A percentile compares a stretch with the other conserved stretches of the same genome.
Conservation (phyloP, 2,797 vertebrate species). For the Ctenosaura bakeri region DNA sequence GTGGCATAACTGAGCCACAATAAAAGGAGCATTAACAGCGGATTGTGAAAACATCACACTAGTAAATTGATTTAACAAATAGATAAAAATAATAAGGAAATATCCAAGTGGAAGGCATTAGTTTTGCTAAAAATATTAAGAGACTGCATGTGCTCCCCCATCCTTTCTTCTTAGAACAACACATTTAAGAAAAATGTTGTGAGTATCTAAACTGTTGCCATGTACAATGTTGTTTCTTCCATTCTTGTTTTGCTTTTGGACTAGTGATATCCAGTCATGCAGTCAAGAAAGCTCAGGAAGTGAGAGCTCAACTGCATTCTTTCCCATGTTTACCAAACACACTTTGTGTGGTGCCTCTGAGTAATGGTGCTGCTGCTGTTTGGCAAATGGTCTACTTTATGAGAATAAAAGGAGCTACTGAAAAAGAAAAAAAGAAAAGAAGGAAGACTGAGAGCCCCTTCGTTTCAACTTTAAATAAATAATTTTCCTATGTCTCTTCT, state of each 20-base stretch:
- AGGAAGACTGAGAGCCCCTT: slow-evolving; percentile 44
- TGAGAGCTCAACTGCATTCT: slow-evolving; percentile 41
- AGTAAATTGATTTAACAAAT: neutral
- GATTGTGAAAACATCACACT: neutral
- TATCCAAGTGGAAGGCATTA: neutral
- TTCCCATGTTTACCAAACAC: slow-evolving; percentile 67
- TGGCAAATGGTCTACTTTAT: slow-evolving; percentile 54
- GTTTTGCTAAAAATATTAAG: neutral
- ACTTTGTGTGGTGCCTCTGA: slow-evolving; percentile 43
- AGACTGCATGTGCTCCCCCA: neutral
- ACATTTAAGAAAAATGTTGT: neutral
- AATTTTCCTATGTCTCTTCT: neutral
- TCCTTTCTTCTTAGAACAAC: slow-evolving; percentile 21
- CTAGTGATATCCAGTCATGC: slow-evolving; percentile 39
- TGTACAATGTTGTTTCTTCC: slow-evolving; percentile 23
- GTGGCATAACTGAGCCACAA: neutral
- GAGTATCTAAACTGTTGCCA: neutral
- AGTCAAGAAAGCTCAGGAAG: slow-evolving; percentile 39
- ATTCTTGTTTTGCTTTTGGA: slow-evolving; percentile 60
- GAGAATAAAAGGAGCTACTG: slow-evolving; percentile 52
- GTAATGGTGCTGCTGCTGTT: slow-evolving; percentile 43
- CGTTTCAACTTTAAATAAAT: slow-evolving; percentile 35
- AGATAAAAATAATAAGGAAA: neutral
- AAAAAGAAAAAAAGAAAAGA: neutral
- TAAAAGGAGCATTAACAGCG: neutral